Evolutionary conservation across 2,888 invertebrate species (phyloP).

Genomic region (Trichopoda pennipes): DNA sequence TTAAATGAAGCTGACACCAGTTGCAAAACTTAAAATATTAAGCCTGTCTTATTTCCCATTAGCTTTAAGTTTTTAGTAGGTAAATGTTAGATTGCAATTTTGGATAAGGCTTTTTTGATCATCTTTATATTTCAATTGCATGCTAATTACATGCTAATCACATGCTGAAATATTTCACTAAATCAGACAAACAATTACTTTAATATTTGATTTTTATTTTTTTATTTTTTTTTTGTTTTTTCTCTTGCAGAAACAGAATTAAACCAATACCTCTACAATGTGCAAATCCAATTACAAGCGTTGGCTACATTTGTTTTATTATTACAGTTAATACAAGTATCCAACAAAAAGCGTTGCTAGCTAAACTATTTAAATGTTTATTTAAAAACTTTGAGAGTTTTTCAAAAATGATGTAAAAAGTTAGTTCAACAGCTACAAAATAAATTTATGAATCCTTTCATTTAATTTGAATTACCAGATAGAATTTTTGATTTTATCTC

Average conservation of each 20-base stretch:
- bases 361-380: constrained; percentile 53
- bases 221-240: not conserved
- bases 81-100: too few species aligned
- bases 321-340: constrained; percentile 36
- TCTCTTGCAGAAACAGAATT: constrained; percentile 3
- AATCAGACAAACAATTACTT: too few species aligned
- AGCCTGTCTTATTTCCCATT: too few species aligned
- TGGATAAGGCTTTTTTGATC: too few species aligned
- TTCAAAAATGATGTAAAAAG: constrained; percentile 30
- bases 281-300: constrained; percentile 50
- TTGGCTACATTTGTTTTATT: constrained; percentile 52
- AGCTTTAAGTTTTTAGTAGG: too few species aligned
- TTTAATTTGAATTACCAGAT: constrained; percentile 33
- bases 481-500: not conserved
- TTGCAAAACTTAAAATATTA: constrained; percentile 1
- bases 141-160: too few species aligned
- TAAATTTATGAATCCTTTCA: constrained; percentile 26
- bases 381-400: constrained; percentile 36
- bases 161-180: too few species aligned
- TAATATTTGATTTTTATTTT: too few species aligned
- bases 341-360: constrained; percentile 11
- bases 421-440: constrained; percentile 10
- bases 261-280: constrained; percentile 25
- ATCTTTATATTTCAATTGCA: too few species aligned
- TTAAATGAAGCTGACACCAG: not conserved